A percentile compares a stretch with the other conserved stretches of the same genome.
These are phyloP conservation scores for Papilio gigon DNA, from an alignment of 2,888 invertebrate species.

Conservation along the genomic window DNA sequence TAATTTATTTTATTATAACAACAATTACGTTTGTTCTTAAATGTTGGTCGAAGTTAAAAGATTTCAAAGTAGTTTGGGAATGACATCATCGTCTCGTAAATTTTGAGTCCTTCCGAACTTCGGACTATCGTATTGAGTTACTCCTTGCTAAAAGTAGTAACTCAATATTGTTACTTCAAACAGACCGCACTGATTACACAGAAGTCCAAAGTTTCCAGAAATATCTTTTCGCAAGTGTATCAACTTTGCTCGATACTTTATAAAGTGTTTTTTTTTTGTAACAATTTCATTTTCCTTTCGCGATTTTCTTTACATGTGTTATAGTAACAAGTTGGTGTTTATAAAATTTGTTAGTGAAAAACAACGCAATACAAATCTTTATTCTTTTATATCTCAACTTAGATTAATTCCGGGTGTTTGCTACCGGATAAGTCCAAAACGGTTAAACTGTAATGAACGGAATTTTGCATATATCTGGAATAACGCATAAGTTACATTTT, in stretches of 20 bases:
- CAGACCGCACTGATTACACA: slow-evolving; percentile 22
- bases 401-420: no score
- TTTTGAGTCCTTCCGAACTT: slow-evolving; percentile 2
- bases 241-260: slow-evolving; percentile 20
- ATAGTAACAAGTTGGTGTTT: no score
- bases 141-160: slow-evolving; percentile 9
- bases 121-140: slow-evolving; percentile 12
- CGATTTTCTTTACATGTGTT: background rate
- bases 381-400: no score
- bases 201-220: slow-evolving; percentile 18
- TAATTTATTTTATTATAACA: no score
- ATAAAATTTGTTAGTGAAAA: no score
- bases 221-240: slow-evolving; percentile 3
- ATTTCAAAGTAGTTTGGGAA: background rate
- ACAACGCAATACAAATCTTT: no score
- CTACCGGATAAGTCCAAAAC: no score
- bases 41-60: background rate
- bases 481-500: no score
- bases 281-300: slow-evolving; percentile 7
- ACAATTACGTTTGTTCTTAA: no score
- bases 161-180: slow-evolving; percentile 26
- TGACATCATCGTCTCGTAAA: slow-evolving; percentile 5
- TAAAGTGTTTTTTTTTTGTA: slow-evolving; percentile 33
- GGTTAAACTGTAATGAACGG: no score
- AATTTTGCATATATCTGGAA: no score